Evolutionary conservation across 2,888 invertebrate species (phyloP).

Genomic region (Agapetus fuscipes): DNA sequence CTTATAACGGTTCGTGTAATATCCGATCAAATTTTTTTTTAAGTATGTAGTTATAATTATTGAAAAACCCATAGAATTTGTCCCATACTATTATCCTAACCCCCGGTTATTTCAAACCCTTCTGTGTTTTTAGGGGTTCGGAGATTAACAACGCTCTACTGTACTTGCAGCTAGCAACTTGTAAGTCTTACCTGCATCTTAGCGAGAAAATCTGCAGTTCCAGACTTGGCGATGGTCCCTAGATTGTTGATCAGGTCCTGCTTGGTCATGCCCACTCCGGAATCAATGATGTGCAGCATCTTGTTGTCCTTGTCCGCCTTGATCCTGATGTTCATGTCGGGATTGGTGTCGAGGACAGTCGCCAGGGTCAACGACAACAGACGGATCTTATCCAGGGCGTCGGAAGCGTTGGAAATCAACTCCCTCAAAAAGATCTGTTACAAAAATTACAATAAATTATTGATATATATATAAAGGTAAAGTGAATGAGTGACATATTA

Average conservation of each 20-base stretch:
- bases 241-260: conserved; percentile 89
- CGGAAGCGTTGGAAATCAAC: conserved; percentile 97
- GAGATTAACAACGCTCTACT: no score
- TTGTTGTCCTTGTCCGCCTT: conserved; percentile 89
- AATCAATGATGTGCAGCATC: conserved; percentile 88
- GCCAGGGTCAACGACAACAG: conserved; percentile 85
- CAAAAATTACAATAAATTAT: conserved; percentile 14
- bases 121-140: no score
- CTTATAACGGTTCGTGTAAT: no score
- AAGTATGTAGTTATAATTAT: no score
- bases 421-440: conserved; percentile 89
- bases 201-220: conserved; percentile 90
- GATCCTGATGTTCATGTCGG: conserved; percentile 83
- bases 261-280: conserved; percentile 97
- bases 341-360: conserved; percentile 62
- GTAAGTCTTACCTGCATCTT: conserved; percentile 73
- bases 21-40: no score
- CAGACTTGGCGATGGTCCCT: conserved; percentile 97
- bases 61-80: no score
- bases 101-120: no score
- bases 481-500: neutral
- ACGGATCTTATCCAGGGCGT: conserved; percentile 97
- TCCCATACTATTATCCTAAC: no score
- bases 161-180: no score
- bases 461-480: no score